Percentiles rank a stretch among this genome's conserved stretches.
These are phyloP conservation scores for Akabosia matsudoensis DNA, from an alignment of 1,140 invertebrate genomes.

Conservation along the genomic window DNA sequence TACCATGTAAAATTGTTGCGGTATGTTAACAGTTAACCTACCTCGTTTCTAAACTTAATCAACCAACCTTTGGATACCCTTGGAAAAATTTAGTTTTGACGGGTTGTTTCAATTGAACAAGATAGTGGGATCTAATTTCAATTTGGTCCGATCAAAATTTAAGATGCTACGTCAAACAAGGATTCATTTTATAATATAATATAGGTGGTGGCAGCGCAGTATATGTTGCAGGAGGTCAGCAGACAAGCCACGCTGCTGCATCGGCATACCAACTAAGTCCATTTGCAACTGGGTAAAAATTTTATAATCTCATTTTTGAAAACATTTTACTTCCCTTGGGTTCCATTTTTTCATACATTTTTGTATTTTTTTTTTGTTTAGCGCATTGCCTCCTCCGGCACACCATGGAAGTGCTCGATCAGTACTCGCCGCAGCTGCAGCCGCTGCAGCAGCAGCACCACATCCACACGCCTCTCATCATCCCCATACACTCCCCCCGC, in stretches of 20 bases:
- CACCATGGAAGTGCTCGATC: slow-evolving; percentile 79
- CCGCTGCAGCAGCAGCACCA: slow-evolving; percentile 32
- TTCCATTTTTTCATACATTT: not conserved
- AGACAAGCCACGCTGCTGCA: slow-evolving; percentile 31
- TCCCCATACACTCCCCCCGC: slow-evolving; percentile 70
- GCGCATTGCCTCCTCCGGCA: slow-evolving; percentile 74
- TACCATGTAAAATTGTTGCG: too few relatives aligned
- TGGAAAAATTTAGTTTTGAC: too few relatives aligned
- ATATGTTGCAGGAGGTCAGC: slow-evolving; percentile 44
- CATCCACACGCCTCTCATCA: slow-evolving; percentile 38
- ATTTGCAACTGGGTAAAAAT: slow-evolving; percentile 49
- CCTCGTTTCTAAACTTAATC: too few relatives aligned
- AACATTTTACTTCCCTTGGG: too few relatives aligned
- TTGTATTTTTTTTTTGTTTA: slow-evolving; percentile 54
- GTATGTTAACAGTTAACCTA: too few relatives aligned
- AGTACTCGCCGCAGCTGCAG: slow-evolving; percentile 61
- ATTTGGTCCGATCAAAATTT: slow-evolving; percentile 13
- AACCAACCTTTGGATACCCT: slow-evolving; percentile 4
- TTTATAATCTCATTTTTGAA: too few relatives aligned
- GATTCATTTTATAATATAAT: not conserved
- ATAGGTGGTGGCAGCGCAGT: slow-evolving; percentile 41
- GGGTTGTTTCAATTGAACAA: not conserved
- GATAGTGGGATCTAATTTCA: not conserved
- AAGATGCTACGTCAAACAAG: too few relatives aligned
- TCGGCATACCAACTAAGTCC: slow-evolving; percentile 47